Conservation (phyloP, 2,113 vertebrate species). For the Microcebus murinus region DNA sequence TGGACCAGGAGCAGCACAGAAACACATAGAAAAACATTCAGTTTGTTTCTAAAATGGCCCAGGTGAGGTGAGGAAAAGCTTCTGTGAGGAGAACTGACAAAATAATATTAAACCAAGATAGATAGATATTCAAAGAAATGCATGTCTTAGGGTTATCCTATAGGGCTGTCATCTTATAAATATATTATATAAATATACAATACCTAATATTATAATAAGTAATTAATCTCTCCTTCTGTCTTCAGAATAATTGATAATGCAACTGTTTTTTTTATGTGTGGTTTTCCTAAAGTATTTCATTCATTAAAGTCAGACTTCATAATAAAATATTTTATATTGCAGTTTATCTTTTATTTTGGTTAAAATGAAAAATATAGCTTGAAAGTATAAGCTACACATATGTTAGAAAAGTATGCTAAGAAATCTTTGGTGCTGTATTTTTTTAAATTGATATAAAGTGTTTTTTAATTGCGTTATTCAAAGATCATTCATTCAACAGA, state of each 20-base stretch:
- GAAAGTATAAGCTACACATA: background rate
- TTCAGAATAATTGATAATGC: background rate
- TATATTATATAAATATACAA: background rate
- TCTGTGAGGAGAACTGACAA: background rate
- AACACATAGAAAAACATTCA: background rate
- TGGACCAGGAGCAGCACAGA: background rate
- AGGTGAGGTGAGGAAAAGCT: background rate
- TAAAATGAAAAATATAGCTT: background rate
- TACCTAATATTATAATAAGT: background rate
- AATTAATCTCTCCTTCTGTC: background rate
- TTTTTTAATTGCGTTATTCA: background rate
- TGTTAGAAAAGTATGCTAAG: background rate
- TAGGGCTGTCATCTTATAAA: background rate
- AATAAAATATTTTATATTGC: slow-evolving; percentile 15
- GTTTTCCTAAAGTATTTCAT: background rate
- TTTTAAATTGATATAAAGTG: background rate
- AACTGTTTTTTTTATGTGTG: background rate
- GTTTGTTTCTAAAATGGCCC: background rate
- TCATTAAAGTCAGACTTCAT: background rate
- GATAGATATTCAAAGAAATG: background rate
- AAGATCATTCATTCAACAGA: background rate
- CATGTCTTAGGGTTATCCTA: background rate
- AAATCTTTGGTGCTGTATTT: background rate
- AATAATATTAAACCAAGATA: background rate
- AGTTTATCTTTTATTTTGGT: background rate